These are phyloP conservation scores for Papilio machaon DNA, from an alignment of 1,140 invertebrate genomes.

Conservation along the genomic window DNA sequence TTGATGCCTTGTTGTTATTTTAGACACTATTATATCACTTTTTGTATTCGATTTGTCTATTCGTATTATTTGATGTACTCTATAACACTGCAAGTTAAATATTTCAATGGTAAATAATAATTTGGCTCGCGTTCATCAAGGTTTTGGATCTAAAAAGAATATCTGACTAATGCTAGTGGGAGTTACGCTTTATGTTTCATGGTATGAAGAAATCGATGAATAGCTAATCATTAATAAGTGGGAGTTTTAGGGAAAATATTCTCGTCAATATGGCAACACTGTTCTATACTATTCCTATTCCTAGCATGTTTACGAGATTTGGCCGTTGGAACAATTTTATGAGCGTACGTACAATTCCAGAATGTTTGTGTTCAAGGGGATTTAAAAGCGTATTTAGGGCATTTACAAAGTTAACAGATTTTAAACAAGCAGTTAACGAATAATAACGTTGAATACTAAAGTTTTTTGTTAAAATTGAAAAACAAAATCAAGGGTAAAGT, in stretches of 20 bases:
- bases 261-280: not conserved
- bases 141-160: constrained; percentile 43
- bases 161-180: constrained; percentile 41
- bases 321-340: constrained; percentile 32
- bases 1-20: constrained; percentile 47
- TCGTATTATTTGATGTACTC: constrained; percentile 22
- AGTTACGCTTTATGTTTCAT: constrained; percentile 16
- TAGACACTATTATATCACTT: constrained; percentile 5
- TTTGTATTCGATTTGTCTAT: constrained; percentile 1
- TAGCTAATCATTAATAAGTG: not conserved
- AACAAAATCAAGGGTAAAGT: not conserved
- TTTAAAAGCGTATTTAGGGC: constrained; percentile 30
- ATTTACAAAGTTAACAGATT: constrained; percentile 1
- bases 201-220: constrained; percentile 3
- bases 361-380: constrained; percentile 27
- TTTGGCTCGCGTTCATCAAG: constrained; percentile 39
- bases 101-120: constrained; percentile 33
- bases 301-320: constrained; percentile 20
- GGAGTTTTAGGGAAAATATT: not conserved
- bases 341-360: constrained; percentile 30
- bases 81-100: constrained; percentile 24
- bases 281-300: constrained; percentile 29
- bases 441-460: not conserved
- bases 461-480: not conserved
- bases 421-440: not conserved